These are phyloP conservation scores for Eumerus sabulonum DNA, from an alignment of 2,888 invertebrate species.

Conservation along the genomic window DNA sequence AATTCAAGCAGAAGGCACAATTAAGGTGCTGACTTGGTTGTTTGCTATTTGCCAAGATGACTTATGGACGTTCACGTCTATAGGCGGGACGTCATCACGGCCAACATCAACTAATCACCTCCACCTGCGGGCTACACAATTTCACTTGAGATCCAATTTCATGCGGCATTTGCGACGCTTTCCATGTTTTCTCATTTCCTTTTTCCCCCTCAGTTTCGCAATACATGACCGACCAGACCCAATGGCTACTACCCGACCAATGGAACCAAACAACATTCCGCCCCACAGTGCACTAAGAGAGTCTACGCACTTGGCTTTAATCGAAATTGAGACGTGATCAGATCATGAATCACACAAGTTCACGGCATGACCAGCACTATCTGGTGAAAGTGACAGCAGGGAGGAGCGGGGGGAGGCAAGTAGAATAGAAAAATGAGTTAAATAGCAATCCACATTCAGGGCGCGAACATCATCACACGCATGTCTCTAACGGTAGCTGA, in stretches of 20 bases:
- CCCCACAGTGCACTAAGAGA: no score
- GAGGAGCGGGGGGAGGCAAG: constrained; percentile 1
- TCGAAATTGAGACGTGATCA: constrained; percentile 53
- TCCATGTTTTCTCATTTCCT: constrained; percentile 29
- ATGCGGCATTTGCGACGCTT: constrained; percentile 50
- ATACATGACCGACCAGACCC: constrained; percentile 20
- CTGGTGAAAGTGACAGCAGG: constrained; percentile 54
- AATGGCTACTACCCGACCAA: constrained; percentile 37
- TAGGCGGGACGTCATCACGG: no score
- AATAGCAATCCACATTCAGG: constrained; percentile 56
- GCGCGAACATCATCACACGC: constrained; percentile 27
- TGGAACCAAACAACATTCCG: no score
- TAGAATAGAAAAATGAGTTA: no score
- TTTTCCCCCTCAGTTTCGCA: constrained; percentile 9
- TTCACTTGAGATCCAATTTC: constrained; percentile 42
- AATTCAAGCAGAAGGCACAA: no score
- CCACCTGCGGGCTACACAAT: constrained; percentile 4
- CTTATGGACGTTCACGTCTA: no score
- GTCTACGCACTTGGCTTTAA: constrained; percentile 11
- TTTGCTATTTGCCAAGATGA: no score
- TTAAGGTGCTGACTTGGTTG: no score
- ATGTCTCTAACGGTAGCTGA: constrained; percentile 18
- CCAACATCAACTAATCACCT: no score
- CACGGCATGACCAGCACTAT: constrained; percentile 16
- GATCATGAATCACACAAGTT: constrained; percentile 34